phyloP scores from a whole-genome alignment of 2,797 vertebrate species.

The Chrosomus eos region DNA sequence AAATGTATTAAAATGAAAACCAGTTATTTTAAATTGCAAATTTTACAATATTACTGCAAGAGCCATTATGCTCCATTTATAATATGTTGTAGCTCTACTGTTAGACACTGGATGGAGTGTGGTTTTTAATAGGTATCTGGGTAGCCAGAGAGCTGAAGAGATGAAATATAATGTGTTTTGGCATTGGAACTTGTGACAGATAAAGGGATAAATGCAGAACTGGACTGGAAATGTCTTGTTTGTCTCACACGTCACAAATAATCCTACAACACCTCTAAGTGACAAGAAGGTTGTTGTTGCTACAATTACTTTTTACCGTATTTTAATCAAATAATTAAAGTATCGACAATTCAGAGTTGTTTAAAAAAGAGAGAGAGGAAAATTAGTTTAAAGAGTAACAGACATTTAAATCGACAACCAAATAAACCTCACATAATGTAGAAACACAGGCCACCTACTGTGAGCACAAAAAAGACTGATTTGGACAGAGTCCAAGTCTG shows the following conservation, averaged over 20 bases:
- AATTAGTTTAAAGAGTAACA: not conserved
- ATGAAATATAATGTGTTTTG: too few species aligned
- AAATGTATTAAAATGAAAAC: not conserved
- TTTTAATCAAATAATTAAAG: not conserved
- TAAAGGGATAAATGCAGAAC: too few species aligned
- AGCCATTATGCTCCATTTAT: too few species aligned
- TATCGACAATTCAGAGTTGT: not conserved
- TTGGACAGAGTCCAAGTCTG: not conserved
- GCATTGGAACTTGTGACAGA: too few species aligned
- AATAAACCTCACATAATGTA: not conserved
- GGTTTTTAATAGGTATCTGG: too few species aligned
- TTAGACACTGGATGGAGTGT: too few species aligned
- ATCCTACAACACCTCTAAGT: too few species aligned
- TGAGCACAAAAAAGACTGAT: not conserved
- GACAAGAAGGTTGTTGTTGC: too few species aligned
- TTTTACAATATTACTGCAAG: not conserved
- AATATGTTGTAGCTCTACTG: too few species aligned
- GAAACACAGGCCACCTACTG: not conserved
- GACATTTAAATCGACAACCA: not conserved
- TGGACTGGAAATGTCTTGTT: too few species aligned
- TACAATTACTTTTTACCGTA: not conserved
- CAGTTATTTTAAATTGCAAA: not conserved
- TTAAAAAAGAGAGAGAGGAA: not conserved
- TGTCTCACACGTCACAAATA: too few species aligned
- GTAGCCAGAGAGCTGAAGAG: too few species aligned